Evolutionary conservation across 2,888 invertebrate genomes (phyloP), one percentile per base, ranked within the genome.

Genomic region (Synanthedon vespiformis): DNA sequence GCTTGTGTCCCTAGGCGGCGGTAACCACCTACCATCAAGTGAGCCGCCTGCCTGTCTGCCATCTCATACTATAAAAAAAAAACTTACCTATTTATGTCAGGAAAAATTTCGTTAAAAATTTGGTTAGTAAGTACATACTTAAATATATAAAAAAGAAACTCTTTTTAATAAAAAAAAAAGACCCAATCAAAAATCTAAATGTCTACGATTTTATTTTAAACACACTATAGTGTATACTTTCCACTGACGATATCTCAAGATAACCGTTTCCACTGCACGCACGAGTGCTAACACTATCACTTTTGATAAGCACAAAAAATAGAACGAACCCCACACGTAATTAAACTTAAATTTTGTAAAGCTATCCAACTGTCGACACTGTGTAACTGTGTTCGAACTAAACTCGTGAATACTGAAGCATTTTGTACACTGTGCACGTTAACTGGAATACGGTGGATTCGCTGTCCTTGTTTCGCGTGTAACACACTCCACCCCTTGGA

Each of bases 401-500:
- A n/a, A 44, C 44, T 44, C 5, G 44, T 14, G 14, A 44, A 44
- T 44, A 14, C 44, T 44, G 8, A 44, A n/a, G 44, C 4, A 34
- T 34, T 22, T 13, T 27, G 48, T 48, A 40, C 52, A 16, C 18
- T 48, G 48, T 14, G 47, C 48, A 18, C 41, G 14, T 14, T 52
- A 41, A 49, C 18, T 52, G 52, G 52, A 52, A 49, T 27, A 40
- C 52, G 8, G 27, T 11, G 18, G 40, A 44, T 51, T 54, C 51
- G 34, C 54, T 58, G 60, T 50, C 6, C 50, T 51, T 54, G 52
- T 53, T 52, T 55, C 59, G 62, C 64, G 61, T 62, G 63, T 64
- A 60, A 59, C 57, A 64, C 51, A 56, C 62, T 57, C 71, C 66
- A 68, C 71, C 76, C 76, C 70, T 68, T 62, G 60, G 60, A 62